Conservation (phyloP, 2,888 invertebrate species). For the Trisateles emortualis region DNA sequence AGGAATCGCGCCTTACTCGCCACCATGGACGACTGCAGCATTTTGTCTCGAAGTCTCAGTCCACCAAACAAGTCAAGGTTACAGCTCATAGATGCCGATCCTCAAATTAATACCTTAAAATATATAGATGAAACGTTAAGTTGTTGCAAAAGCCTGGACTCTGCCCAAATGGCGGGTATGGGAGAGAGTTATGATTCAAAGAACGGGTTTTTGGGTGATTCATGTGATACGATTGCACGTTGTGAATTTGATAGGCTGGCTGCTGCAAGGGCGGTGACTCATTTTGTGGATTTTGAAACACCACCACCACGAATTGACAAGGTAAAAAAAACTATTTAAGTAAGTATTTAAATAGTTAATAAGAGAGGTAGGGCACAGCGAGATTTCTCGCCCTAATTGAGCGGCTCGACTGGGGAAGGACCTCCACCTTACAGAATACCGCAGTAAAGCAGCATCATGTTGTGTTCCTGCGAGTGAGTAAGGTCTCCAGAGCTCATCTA, state of each 20-base stretch:
- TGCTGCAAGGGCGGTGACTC: constrained; percentile 57
- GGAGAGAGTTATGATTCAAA: constrained; percentile 82
- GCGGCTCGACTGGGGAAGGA: too few species aligned
- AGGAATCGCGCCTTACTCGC: constrained; percentile 83
- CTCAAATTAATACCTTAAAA: constrained; percentile 87
- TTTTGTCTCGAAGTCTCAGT: constrained; percentile 79
- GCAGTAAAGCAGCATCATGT: too few species aligned
- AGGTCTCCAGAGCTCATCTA: too few species aligned
- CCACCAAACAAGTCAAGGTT: constrained; percentile 78
- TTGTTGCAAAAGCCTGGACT: constrained; percentile 82
- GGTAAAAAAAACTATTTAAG: constrained; percentile 45
- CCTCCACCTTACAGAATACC: too few species aligned
- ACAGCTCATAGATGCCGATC: constrained; percentile 80
- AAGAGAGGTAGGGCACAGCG: too few species aligned
- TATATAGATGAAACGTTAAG: constrained; percentile 88
- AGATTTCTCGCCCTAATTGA: too few species aligned
- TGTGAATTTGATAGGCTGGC: constrained; percentile 75
- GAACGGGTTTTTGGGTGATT: constrained; percentile 80
- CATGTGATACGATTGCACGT: constrained; percentile 79
- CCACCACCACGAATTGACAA: constrained; percentile 74
- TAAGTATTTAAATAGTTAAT: background rate
- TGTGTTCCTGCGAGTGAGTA: too few species aligned
- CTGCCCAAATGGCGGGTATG: constrained; percentile 80
- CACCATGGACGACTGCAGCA: constrained; percentile 85
- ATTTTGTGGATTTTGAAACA: constrained; percentile 71